Evolutionary conservation across 2,113 vertebrate species (phyloP), one percentile per base, ranked within the genome.

Genomic region (Eulacestoma nigropectus): DNA sequence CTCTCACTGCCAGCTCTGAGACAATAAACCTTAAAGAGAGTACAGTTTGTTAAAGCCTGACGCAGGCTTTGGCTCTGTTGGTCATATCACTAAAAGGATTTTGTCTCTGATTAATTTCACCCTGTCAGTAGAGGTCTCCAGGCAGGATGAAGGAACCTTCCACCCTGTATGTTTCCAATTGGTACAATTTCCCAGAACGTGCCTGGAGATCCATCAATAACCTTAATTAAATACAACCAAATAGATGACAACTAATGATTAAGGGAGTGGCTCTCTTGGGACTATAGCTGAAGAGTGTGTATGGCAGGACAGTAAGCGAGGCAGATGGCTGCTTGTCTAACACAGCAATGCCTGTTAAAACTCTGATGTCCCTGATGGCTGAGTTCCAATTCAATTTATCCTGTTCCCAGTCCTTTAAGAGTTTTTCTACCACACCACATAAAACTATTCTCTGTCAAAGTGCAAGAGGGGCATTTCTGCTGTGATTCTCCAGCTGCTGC

Each of bases 31-130:
- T 74, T 37, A 77, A 94, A 37, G 39, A 92, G 30, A 87, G 29
- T 52, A 81, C 64, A 78, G 23, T 91, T 89, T 73, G 35, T 93
- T 78, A 92, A 47, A 88, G 62, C 52, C 63, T 60, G 62, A 78
- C 2, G 20, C 6, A 62, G 12, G 56, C 42, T 87, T 96, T 96
- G 94, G 95, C 93, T 94, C 91, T 89, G 93, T 70, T 78, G 41
- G 52, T 76, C 30, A 1, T 63, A 94, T 72, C 88, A 83, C 90
- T 96, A 97, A 96, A 97, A 97, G 92, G 77, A 67, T 95, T 96
- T 87, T 92, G 21, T 59, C 55, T 92, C 81, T 86, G 74, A 96
- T 96, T 88, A 92, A 95, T 96, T 91, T 87, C 49, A 77, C 15
- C 33, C 30, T 65, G 67, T 85, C 84, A 93, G 41, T 8, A 92